Evolutionary conservation across 2,113 vertebrate species (phyloP), one percentile per base, ranked within the genome.

Genomic region (Daboia siamensis): DNA sequence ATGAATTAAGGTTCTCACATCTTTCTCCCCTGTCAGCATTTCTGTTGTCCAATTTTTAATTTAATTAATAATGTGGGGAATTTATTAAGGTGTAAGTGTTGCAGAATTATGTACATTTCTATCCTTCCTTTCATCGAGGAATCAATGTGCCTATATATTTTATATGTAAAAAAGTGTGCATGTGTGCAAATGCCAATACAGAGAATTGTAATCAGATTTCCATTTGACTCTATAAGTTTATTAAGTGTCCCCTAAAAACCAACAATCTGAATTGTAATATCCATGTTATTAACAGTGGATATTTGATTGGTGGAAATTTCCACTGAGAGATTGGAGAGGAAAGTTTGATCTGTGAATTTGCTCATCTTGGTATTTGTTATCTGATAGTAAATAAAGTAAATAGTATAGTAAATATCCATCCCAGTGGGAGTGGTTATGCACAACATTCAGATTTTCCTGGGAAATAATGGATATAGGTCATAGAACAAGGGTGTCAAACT

Each of bases 191-290:
- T 5, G 0, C 1, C 51, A 11, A 7, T 48, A n/a, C 80, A 90
- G 94, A 92, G 51, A 86, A 20, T 3, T 52, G 48, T 91, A 51
- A 92, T 20, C 2, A 90, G 44, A 90, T 69, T 90, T 91, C 54
- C 39, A 13, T 3, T 91, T 61, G 48, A n/a, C 2, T n/a, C 6
- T 4, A 1, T 90, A 90, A 94, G 91, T 11, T 61, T 91, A 69
- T 91, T 56, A 93, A 96, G 74, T 9, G 80, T 91, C 23, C 17
- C 64, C 17, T 92, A 95, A 91, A 4, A 10, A 86, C 52, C 23
- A 74, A 0, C 12, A 69, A 6, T 1, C 26, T 39, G 90, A 39
- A 87, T 80, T 64, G 11, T 26, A 86, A 54, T 4, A 39, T n/a
- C 26, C 3, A 15, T 88, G 56, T 90, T 46, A 1, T 17, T 93